Conservation (phyloP, 37 sponge, comb jelly and placozoan species). For the Spongia lamella region DNA sequence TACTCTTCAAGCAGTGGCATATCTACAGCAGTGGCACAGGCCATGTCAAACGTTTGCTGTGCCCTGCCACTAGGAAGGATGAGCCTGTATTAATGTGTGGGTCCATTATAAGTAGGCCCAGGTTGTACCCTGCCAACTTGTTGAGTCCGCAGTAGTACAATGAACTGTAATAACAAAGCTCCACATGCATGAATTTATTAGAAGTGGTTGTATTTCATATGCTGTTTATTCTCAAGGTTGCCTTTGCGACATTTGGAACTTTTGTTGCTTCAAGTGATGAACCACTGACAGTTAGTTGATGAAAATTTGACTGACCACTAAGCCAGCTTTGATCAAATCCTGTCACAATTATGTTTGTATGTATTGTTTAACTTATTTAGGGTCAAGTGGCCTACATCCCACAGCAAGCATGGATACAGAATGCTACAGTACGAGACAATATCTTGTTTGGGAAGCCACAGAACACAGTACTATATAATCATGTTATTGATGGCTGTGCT, state of each 20-base stretch:
- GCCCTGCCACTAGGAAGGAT: background rate
- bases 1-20: background rate
- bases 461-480: slow-evolving; percentile 52
- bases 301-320: too few relatives aligned
- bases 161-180: too few relatives aligned
- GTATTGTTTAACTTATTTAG: slow-evolving; percentile 29
- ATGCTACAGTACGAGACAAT: slow-evolving; percentile 89
- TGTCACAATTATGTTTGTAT: background rate
- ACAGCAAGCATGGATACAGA: slow-evolving; percentile 98
- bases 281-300: slow-evolving; percentile 74
- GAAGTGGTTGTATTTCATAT: background rate
- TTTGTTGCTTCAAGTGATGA: slow-evolving; percentile 55
- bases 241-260: slow-evolving; percentile 90
- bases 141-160: too few relatives aligned
- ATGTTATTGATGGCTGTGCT: slow-evolving; percentile 81
- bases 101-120: too few relatives aligned
- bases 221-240: slow-evolving; percentile 56
- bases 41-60: too few relatives aligned
- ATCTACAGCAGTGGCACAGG: too few relatives aligned
- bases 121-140: too few relatives aligned
- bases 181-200: too few relatives aligned
- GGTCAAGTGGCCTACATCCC: slow-evolving; percentile 93
- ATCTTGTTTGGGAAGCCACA: slow-evolving; percentile 84
- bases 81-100: too few relatives aligned
- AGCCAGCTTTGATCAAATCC: too few relatives aligned